These are phyloP conservation scores for Drosophila tristis DNA, from an alignment of 1,140 invertebrate species.

Conservation along the genomic window DNA sequence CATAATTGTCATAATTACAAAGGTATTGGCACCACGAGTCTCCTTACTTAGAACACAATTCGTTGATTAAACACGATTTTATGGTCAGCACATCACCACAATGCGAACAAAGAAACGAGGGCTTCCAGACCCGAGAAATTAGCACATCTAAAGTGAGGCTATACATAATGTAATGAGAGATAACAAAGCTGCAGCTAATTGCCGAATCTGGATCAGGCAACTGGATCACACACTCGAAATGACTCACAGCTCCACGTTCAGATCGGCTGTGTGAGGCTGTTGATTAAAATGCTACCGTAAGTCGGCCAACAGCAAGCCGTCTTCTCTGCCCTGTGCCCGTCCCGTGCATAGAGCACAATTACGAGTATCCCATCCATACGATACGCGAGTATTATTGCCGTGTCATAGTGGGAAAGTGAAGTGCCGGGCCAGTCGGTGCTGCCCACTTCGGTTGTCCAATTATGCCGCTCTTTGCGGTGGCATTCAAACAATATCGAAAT, in stretches of 20 bases:
- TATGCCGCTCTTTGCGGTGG: slow-evolving; percentile 67
- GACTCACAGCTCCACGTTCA: slow-evolving; percentile 68
- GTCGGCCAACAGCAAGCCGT: slow-evolving; percentile 16
- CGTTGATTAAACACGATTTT: too few species aligned
- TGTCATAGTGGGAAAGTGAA: slow-evolving; percentile 83
- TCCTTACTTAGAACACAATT: too few species aligned
- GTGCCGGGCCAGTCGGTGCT: slow-evolving; percentile 36
- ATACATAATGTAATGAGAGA: slow-evolving; percentile 45
- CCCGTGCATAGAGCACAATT: too few species aligned
- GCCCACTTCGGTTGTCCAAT: slow-evolving; percentile 46
- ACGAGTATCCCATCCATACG: too few species aligned
- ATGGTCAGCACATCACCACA: too few species aligned
- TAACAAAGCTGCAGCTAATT: slow-evolving; percentile 71
- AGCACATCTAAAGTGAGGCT: slow-evolving; percentile 38
- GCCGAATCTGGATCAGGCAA: slow-evolving; percentile 51
- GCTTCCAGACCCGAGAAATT: slow-evolving; percentile 11
- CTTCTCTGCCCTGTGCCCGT: background rate
- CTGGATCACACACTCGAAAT: slow-evolving; percentile 44
- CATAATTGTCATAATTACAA: too few species aligned
- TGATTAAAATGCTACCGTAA: slow-evolving; percentile 65
- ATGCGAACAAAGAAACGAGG: slow-evolving; percentile 3
- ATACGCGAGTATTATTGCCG: slow-evolving; percentile 61
- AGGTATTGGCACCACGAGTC: too few species aligned
- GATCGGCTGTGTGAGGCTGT: slow-evolving; percentile 14
- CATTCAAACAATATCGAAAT: slow-evolving; percentile 82